Evolutionary conservation across 2,888 invertebrate species (phyloP).

Genomic region (Leucoptera coffeella): DNA sequence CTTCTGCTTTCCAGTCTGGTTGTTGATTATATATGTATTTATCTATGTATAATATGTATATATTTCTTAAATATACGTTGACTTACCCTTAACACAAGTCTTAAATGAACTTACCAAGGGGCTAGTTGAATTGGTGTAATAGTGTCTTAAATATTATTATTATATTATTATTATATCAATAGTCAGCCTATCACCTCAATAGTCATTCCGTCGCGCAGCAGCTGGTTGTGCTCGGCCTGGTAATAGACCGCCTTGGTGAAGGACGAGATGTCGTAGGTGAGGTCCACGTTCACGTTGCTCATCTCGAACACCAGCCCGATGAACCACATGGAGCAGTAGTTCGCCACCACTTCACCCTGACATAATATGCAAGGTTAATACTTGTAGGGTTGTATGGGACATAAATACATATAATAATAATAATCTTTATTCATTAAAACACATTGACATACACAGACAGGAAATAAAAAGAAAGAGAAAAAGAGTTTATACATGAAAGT

Average conservation of each 20-base stretch:
- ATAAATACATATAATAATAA: no score
- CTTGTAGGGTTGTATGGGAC: background rate
- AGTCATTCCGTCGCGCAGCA: slow-evolving; percentile 67
- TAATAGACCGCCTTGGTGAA: slow-evolving; percentile 85
- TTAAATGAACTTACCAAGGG: no score
- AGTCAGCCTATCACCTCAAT: slow-evolving; percentile 43
- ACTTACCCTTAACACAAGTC: no score
- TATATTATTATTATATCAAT: background rate
- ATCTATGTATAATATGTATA: no score
- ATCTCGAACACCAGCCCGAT: slow-evolving; percentile 92
- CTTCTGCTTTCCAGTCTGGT: no score
- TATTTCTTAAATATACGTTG: no score
- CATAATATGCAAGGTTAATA: slow-evolving; percentile 1
- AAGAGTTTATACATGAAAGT: no score
- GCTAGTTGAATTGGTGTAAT: no score
- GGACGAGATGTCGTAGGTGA: slow-evolving; percentile 86
- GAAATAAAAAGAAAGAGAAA: no score
- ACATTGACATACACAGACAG: no score
- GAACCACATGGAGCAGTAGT: slow-evolving; percentile 90
- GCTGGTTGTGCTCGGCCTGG: slow-evolving; percentile 64
- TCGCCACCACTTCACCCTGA: slow-evolving; percentile 34
- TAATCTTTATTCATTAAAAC: no score
- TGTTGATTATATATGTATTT: no score
- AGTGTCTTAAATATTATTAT: background rate
- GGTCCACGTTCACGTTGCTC: slow-evolving; percentile 83